A percentile compares a stretch with the other conserved stretches of the same genome.
phyloP scores from a whole-genome alignment of 2,113 vertebrate species.

The Galbula dea region DNA sequence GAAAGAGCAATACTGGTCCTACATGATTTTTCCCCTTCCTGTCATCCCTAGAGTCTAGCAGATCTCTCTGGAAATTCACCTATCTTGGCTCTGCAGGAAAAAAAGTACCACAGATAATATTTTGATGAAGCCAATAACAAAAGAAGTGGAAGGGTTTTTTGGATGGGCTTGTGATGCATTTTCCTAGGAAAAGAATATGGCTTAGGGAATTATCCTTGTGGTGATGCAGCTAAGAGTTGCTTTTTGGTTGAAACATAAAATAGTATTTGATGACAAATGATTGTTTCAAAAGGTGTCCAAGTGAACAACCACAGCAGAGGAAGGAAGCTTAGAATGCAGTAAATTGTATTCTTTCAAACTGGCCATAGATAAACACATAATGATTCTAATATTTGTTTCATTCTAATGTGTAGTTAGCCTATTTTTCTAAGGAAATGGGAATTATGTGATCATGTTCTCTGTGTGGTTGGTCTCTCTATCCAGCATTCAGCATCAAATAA shows the following conservation, averaged over 20 bases:
- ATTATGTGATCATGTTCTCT: not conserved
- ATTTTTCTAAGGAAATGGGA: not conserved
- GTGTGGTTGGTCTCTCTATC: not conserved
- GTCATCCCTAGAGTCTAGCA: not conserved
- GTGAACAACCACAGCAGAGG: not conserved
- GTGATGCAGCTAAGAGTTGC: not conserved
- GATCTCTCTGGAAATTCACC: not conserved
- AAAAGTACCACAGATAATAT: not conserved
- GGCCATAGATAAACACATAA: not conserved
- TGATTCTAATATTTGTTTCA: not conserved
- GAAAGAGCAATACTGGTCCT: not conserved
- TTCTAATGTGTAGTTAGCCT: not conserved
- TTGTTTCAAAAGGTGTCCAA: not conserved
- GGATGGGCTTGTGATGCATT: not conserved
- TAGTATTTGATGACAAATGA: not conserved
- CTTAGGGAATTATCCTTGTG: not conserved
- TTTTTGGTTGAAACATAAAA: not conserved
- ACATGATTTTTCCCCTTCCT: not conserved
- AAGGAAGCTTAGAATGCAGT: not conserved
- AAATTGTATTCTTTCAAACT: not conserved
- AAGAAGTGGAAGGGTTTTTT: not conserved
- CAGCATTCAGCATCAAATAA: not conserved
- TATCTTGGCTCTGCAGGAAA: not conserved
- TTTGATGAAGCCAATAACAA: not conserved
- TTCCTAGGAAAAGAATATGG: not conserved